Evolutionary conservation across 2,113 vertebrate genomes (phyloP).

Genomic region (Cyprinus carpio): DNA sequence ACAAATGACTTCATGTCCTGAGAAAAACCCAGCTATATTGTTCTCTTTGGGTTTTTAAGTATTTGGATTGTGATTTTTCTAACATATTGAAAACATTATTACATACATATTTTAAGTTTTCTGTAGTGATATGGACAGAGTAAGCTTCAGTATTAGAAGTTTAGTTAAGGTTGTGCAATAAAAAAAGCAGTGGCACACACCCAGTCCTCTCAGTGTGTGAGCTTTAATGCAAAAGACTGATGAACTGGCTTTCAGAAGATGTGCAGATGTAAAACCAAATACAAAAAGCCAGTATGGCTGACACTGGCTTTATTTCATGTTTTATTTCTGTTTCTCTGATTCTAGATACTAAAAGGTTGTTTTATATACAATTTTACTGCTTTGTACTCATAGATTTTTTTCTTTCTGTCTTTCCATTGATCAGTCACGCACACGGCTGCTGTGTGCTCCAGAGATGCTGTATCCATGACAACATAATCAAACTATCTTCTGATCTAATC

Average conservation of each 20-base stretch:
- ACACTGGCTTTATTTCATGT: background rate
- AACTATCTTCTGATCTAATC: conserved; percentile 42
- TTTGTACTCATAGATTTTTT: background rate
- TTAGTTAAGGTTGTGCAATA: background rate
- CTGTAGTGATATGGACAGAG: background rate
- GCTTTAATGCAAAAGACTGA: background rate
- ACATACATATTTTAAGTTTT: background rate
- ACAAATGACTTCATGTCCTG: background rate
- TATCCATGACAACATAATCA: conserved; percentile 46
- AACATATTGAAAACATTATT: background rate
- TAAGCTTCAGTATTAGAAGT: background rate
- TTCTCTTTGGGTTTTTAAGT: background rate
- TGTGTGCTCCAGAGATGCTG: conserved; percentile 21
- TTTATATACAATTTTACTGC: background rate
- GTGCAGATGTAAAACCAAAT: background rate
- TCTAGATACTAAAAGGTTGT: background rate
- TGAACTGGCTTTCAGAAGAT: background rate
- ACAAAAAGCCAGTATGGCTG: background rate
- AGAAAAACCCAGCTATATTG: background rate
- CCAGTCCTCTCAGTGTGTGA: background rate
- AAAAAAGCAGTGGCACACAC: background rate
- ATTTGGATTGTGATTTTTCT: background rate
- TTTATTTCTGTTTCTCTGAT: background rate
- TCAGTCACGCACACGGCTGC: conserved; percentile 7
- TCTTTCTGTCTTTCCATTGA: background rate